Conservation (phyloP, 2,888 invertebrate species). For the Dyspetes luteomarginatus region DNA sequence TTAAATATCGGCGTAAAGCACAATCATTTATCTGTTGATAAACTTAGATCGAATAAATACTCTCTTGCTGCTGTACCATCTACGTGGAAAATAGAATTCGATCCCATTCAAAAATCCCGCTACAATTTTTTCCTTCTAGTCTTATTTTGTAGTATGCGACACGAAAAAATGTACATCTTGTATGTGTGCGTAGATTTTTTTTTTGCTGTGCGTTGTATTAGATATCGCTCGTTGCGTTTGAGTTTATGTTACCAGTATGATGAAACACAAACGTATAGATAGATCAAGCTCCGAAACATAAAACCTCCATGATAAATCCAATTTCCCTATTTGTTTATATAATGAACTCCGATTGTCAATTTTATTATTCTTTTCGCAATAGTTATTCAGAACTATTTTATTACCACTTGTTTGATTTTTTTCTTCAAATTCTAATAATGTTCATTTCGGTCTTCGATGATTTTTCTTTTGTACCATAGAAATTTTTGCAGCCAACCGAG, state of each 20-base stretch:
- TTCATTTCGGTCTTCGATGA: neutral
- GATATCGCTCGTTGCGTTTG: conserved; percentile 15
- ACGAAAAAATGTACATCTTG: conserved; percentile 29
- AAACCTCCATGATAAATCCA: neutral
- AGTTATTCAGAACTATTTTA: too few relatives aligned
- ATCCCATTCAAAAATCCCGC: neutral
- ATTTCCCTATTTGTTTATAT: too few relatives aligned
- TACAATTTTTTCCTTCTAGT: neutral
- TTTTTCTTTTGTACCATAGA: neutral
- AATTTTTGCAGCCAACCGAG: too few relatives aligned
- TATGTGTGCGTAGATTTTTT: conserved; percentile 19
- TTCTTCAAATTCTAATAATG: neutral
- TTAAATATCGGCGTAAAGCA: too few relatives aligned
- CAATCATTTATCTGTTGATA: neutral
- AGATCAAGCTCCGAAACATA: too few relatives aligned
- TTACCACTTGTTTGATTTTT: too few relatives aligned
- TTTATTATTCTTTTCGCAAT: too few relatives aligned
- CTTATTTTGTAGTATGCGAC: conserved; percentile 30
- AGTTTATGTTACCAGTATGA: neutral
- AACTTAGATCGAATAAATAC: neutral
- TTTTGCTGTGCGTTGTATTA: conserved; percentile 39
- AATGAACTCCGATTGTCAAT: too few relatives aligned
- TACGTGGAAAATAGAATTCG: neutral
- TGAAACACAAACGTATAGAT: neutral
- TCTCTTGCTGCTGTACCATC: neutral